phyloP scores from a whole-genome alignment of 2,888 invertebrate genomes.

The Drosophila helvetica region DNA sequence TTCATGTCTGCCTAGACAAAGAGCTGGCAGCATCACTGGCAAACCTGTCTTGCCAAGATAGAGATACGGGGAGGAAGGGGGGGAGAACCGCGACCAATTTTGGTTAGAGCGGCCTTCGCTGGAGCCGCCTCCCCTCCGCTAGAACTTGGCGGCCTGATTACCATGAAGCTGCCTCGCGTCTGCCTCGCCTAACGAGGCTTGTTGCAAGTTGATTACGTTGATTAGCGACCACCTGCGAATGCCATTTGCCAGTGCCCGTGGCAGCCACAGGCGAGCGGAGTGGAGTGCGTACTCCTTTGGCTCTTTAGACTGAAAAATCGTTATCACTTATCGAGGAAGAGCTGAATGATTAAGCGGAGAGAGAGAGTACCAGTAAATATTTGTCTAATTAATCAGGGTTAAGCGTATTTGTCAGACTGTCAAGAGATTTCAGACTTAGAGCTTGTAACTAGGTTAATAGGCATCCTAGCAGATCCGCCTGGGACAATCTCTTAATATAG shows the following conservation, averaged over 20 bases:
- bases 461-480: too few species aligned
- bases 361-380: slow-evolving; percentile 27
- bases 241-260: slow-evolving; percentile 57
- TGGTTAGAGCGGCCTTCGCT: slow-evolving; percentile 33
- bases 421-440: background rate
- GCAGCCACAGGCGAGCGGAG: slow-evolving; percentile 4
- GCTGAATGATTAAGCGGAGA: slow-evolving; percentile 25
- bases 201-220: slow-evolving; percentile 60
- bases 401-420: slow-evolving; percentile 31
- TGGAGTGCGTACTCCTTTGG: slow-evolving; percentile 13
- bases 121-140: slow-evolving; percentile 2
- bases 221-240: slow-evolving; percentile 77
- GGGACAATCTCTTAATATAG: too few species aligned
- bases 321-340: slow-evolving; percentile 39
- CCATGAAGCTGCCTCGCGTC: slow-evolving; percentile 43
- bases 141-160: slow-evolving; percentile 70
- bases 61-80: background rate
- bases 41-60: slow-evolving; percentile 30
- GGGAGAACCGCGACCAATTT: slow-evolving; percentile 25
- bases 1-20: slow-evolving; percentile 28
- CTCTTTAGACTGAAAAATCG: slow-evolving; percentile 41
- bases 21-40: background rate
- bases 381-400: slow-evolving; percentile 40
- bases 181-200: slow-evolving; percentile 51
- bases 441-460: too few species aligned